These are phyloP conservation scores for Salminus brasiliensis DNA, from an alignment of 2,113 vertebrate genomes.

Conservation along the genomic window DNA sequence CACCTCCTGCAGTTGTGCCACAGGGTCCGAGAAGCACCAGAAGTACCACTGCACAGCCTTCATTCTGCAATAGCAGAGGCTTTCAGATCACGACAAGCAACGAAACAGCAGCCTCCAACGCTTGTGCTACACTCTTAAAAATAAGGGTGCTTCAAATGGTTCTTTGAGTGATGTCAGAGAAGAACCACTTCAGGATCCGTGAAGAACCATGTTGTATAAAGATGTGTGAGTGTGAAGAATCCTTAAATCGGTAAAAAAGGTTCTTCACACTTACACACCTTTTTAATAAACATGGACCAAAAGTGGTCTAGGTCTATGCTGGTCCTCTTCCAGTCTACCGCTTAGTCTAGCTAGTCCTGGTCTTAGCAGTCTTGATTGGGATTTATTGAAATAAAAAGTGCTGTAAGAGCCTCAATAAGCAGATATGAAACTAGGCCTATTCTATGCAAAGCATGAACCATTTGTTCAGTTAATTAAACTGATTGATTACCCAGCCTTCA, in stretches of 20 bases:
- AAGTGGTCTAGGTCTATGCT: too few species aligned
- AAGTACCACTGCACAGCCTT: not conserved
- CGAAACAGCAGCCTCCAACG: not conserved
- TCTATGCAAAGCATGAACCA: not conserved
- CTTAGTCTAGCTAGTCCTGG: not conserved
- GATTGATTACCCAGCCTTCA: not conserved
- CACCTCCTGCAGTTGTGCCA: slow-evolving; percentile 1
- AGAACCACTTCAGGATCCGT: too few species aligned
- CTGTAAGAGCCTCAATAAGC: not conserved
- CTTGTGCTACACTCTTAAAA: too few species aligned
- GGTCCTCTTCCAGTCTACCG: not conserved
- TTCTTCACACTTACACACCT: too few species aligned
- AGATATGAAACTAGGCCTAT: not conserved
- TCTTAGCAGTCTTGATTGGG: not conserved
- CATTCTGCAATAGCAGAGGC: slow-evolving; percentile 1
- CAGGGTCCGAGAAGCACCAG: not conserved
- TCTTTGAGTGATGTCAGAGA: too few species aligned
- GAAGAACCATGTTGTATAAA: too few species aligned
- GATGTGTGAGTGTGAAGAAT: too few species aligned
- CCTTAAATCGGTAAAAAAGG: not conserved
- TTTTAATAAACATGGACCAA: too few species aligned
- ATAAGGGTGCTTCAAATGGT: too few species aligned
- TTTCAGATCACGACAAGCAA: not conserved
- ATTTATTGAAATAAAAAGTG: not conserved
- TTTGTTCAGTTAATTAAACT: not conserved